Evolutionary conservation across 2,888 invertebrate species (phyloP).

Genomic region (Diloba caeruleocephala): DNA sequence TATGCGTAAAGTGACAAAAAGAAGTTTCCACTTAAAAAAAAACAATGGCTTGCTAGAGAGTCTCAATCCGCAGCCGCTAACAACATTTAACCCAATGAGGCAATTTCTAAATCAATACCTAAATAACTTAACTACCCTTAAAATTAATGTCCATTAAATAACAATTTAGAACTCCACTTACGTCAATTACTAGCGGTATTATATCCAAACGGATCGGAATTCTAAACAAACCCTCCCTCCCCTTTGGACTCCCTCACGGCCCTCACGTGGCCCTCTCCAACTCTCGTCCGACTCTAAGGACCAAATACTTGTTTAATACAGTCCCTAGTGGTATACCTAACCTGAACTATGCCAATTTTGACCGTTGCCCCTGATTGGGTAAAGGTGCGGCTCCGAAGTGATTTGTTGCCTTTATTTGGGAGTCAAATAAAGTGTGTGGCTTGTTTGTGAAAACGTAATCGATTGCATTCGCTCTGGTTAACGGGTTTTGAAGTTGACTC

Average conservation of each 20-base stretch:
- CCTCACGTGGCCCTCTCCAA: slow-evolving; percentile 1
- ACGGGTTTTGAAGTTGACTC: slow-evolving; percentile 15
- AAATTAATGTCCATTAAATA: slow-evolving; percentile 42
- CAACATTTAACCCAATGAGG: background rate
- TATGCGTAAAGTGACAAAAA: too few species aligned
- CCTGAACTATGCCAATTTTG: slow-evolving; percentile 55
- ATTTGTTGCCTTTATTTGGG: slow-evolving; percentile 35
- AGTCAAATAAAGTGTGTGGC: slow-evolving; percentile 32
- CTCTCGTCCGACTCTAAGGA: slow-evolving; percentile 33
- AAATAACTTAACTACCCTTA: slow-evolving; percentile 23
- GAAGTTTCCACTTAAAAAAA: too few species aligned
- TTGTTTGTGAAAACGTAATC: slow-evolving; percentile 13
- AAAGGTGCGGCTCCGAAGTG: slow-evolving; percentile 35
- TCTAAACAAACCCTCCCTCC: slow-evolving; percentile 43
- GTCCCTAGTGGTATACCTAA: slow-evolving; percentile 24
- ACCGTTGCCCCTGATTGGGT: slow-evolving; percentile 39
- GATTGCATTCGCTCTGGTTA: slow-evolving; percentile 8
- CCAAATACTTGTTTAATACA: slow-evolving; percentile 55
- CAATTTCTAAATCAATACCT: slow-evolving; percentile 20
- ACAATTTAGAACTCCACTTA: slow-evolving; percentile 48
- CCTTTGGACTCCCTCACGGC: slow-evolving; percentile 1
- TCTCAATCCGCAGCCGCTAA: too few species aligned
- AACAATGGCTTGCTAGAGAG: too few species aligned
- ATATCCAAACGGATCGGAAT: slow-evolving; percentile 44
- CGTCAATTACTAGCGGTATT: slow-evolving; percentile 49